phyloP scores from a whole-genome alignment of 2,888 invertebrate species.

The Apantesis nais region DNA sequence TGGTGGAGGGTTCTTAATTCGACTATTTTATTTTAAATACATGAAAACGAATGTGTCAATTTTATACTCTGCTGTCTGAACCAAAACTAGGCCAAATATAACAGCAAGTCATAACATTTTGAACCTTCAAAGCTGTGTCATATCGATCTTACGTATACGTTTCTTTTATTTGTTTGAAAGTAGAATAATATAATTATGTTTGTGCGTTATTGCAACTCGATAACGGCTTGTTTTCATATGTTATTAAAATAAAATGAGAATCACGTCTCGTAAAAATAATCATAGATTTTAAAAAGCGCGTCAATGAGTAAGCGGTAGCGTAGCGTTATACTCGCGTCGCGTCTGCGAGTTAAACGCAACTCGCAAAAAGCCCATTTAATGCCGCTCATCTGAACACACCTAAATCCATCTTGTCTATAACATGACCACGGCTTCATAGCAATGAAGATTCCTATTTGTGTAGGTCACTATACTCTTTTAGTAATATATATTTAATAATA shows the following conservation, averaged over 20 bases:
- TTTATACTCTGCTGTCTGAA: too few relatives aligned
- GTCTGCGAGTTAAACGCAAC: neutral
- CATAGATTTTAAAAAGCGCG: too few relatives aligned
- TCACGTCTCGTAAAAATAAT: too few relatives aligned
- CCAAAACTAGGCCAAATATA: neutral
- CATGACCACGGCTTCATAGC: constrained; percentile 9
- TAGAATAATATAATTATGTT: constrained; percentile 9
- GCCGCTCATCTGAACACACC: neutral
- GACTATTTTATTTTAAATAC: too few relatives aligned
- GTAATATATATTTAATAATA: constrained; percentile 37
- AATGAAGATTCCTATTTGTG: neutral
- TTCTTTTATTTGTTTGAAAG: constrained; percentile 25
- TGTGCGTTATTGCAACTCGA: neutral
- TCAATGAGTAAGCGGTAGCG: too few relatives aligned
- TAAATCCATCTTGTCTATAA: neutral
- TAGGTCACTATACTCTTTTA: constrained; percentile 18
- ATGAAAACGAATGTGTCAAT: too few relatives aligned
- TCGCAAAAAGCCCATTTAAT: neutral
- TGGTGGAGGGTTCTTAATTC: too few relatives aligned
- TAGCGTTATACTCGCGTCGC: too few relatives aligned
- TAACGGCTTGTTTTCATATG: neutral
- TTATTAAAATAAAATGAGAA: neutral
- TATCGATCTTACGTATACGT: constrained; percentile 16
- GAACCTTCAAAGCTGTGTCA: constrained; percentile 10
- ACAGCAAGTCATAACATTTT: constrained; percentile 28